These are phyloP conservation scores for Amphiprion ocellaris DNA, from an alignment of 2,113 vertebrate species.

Conservation along the genomic window DNA sequence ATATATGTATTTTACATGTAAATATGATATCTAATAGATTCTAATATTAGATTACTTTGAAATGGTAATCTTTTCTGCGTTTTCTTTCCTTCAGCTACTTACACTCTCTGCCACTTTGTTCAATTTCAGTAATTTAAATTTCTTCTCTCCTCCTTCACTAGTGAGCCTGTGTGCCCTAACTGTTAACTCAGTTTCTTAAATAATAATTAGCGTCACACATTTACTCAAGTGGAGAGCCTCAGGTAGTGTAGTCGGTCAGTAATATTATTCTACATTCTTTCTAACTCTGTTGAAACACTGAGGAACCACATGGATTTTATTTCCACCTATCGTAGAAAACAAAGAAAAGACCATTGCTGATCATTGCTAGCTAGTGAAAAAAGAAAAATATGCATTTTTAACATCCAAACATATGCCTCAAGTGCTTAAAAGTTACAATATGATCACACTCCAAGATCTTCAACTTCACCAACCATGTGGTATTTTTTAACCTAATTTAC, in stretches of 20 bases:
- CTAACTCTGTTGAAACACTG: background rate
- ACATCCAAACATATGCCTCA: conserved; percentile 11
- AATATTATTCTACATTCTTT: background rate
- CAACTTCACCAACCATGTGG: conserved; percentile 20
- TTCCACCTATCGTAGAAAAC: background rate
- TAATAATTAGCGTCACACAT: conserved; percentile 12
- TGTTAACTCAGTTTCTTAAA: background rate
- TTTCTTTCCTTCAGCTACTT: conserved; percentile 10
- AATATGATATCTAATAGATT: background rate
- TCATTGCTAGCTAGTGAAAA: background rate
- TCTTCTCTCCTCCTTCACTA: conserved; percentile 5
- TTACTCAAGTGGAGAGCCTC: background rate
- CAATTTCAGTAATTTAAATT: conserved; percentile 18
- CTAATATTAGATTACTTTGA: too few relatives aligned
- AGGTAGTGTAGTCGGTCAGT: background rate
- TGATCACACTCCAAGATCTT: background rate
- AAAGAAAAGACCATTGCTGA: background rate
- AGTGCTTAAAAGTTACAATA: conserved; percentile 7
- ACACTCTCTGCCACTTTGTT: conserved; percentile 3
- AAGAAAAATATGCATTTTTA: background rate
- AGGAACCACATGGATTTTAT: conserved; percentile 4
- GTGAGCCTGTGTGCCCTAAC: background rate
- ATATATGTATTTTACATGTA: background rate
- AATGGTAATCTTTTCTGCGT: background rate
- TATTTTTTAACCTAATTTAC: conserved; percentile 41